Percentiles rank a stretch among this genome's conserved stretches.
Conservation (phyloP, 2,888 invertebrate species). For the Noctua janthina region DNA sequence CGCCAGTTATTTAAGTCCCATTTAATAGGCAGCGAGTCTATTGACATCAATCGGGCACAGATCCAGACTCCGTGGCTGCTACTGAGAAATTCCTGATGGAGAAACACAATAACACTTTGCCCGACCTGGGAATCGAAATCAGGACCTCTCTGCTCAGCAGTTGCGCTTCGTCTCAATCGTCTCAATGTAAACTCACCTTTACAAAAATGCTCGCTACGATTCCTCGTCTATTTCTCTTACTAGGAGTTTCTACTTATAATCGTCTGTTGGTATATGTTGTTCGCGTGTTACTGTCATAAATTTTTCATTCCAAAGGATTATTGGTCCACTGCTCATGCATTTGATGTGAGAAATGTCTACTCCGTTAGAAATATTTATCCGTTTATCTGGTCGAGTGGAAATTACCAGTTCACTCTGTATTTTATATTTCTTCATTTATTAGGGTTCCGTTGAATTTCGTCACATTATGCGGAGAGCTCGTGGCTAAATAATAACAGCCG, state of each 20-base stretch:
- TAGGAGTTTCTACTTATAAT: conserved; percentile 13
- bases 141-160: too few relatives aligned
- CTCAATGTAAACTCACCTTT: background rate
- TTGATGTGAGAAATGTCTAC: conserved; percentile 47
- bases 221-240: conserved; percentile 20
- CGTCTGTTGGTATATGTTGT: conserved; percentile 13
- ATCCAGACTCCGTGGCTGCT: too few relatives aligned
- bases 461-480: too few relatives aligned
- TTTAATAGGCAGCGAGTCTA: too few relatives aligned
- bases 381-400: conserved; percentile 37
- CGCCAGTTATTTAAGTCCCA: too few relatives aligned
- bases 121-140: too few relatives aligned
- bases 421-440: background rate
- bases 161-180: background rate
- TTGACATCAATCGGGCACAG: too few relatives aligned
- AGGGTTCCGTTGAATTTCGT: background rate
- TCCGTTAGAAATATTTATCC: conserved; percentile 24
- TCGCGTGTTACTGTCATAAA: conserved; percentile 13
- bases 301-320: conserved; percentile 46
- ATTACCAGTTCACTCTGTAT: conserved; percentile 1
- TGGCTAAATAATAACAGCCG: too few relatives aligned
- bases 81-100: too few relatives aligned
- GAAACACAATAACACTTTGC: too few relatives aligned
- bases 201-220: conserved; percentile 13
- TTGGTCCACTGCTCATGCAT: conserved; percentile 26